Percentiles rank a stretch among this genome's conserved stretches.
phyloP scores from a whole-genome alignment of 2,888 invertebrate genomes.

The Sycophila texana region DNA sequence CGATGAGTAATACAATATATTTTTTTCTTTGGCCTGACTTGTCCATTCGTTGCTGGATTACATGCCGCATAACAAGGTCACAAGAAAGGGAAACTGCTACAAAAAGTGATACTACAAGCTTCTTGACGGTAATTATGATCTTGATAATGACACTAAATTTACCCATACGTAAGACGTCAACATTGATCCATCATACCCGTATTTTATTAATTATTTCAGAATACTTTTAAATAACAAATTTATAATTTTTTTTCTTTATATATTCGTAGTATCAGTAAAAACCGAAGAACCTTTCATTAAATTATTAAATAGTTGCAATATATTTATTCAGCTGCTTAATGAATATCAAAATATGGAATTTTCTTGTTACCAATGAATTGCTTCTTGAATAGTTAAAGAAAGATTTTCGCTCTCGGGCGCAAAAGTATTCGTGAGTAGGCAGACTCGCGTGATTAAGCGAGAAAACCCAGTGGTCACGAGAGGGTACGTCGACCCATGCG shows the following conservation, averaged over 20 bases:
- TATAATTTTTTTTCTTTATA: too few relatives aligned
- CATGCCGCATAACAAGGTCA: slow-evolving; percentile 24
- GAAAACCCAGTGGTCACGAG: slow-evolving; percentile 63
- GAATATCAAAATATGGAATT: not conserved
- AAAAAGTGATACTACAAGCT: slow-evolving; percentile 15
- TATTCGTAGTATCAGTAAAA: too few relatives aligned
- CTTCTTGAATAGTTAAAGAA: slow-evolving; percentile 26
- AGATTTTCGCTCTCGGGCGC: not conserved
- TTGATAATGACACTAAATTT: slow-evolving; percentile 13
- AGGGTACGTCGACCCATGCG: slow-evolving; percentile 62
- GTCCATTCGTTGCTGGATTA: slow-evolving; percentile 25
- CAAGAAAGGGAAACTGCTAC: slow-evolving; percentile 16
- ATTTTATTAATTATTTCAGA: not conserved
- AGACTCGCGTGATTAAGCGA: slow-evolving; percentile 64
- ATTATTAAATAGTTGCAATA: too few relatives aligned
- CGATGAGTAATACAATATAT: slow-evolving; percentile 42
- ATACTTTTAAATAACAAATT: too few relatives aligned
- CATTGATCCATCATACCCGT: not conserved
- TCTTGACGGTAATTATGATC: slow-evolving; percentile 15
- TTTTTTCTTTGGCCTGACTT: slow-evolving; percentile 20
- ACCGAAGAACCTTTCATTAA: too few relatives aligned
- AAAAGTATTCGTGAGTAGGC: slow-evolving; percentile 18
- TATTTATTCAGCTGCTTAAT: too few relatives aligned
- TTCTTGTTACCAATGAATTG: not conserved
- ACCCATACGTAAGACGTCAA: not conserved